Evolutionary conservation across 1,140 invertebrate genomes (phyloP).

Genomic region (Akabosia matsudoensis): DNA sequence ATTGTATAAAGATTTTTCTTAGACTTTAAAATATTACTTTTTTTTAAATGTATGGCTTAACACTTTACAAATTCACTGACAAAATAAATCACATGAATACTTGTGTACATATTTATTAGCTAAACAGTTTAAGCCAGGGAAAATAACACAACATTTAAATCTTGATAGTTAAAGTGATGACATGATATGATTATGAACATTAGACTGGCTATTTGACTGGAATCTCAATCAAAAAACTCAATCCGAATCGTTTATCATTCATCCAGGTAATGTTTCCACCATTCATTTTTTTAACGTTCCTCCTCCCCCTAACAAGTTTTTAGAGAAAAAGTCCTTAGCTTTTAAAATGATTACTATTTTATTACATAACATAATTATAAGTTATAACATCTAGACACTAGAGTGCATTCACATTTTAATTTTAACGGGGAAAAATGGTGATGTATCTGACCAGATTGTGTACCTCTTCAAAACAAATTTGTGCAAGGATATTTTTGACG

Average conservation of each 20-base stretch:
- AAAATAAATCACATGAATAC: too few species aligned
- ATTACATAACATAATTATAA: too few species aligned
- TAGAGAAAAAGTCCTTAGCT: too few species aligned
- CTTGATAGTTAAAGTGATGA: not conserved
- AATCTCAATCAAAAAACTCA: not conserved
- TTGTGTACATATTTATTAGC: too few species aligned
- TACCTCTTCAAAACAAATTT: too few species aligned
- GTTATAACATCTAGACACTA: too few species aligned
- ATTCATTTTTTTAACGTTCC: not conserved
- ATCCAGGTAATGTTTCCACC: slow-evolving; percentile 19
- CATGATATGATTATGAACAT: not conserved
- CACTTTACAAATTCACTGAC: too few species aligned
- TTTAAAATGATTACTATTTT: not conserved
- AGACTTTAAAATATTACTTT: too few species aligned
- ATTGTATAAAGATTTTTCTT: too few species aligned
- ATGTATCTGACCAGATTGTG: not conserved
- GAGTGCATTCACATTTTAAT: slow-evolving; percentile 8
- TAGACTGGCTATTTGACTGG: not conserved
- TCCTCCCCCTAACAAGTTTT: too few species aligned
- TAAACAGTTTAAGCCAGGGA: not conserved
- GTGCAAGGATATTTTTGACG: too few species aligned
- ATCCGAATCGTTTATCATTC: not conserved
- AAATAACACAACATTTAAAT: not conserved
- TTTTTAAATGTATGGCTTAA: too few species aligned
- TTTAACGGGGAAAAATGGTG: not conserved